Evolutionary conservation across 2,797 vertebrate genomes (phyloP), one percentile per base, ranked within the genome.

Genomic region (Eremophila alpestris): DNA sequence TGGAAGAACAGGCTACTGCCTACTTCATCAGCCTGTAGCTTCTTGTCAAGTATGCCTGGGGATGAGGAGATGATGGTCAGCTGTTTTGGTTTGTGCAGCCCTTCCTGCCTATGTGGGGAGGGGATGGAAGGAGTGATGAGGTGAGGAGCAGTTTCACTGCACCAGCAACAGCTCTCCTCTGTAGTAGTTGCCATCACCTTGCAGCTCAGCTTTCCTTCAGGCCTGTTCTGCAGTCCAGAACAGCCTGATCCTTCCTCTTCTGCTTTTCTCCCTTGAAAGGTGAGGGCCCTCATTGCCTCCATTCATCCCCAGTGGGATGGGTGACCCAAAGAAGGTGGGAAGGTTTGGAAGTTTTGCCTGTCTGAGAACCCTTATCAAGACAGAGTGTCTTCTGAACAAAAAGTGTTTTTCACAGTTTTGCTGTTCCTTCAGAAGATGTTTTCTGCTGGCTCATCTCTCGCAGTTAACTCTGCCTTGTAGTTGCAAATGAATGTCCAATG

Each of bases 1-100:
- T 58, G 91, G 62, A 75, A 79, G 48, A 91, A 5, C 34, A 77
- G 64, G 27, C 17, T 23, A 29, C 70, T 85, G 75, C 48, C 52
- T 79, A 38, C 71, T 56, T 90, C 74, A 52, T 65, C 78, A 73
- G 58, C 86, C 77, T 95, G 81, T 56, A 84, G 59, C 78, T 93
- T 64, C 91, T 84, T 91, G 78, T 49, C 68, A 65, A 4, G 34
- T 76, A 71, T 74, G 59, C 51, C 63, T 7, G 41, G 70, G 78
- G 63, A 59, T 79, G 83, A 63, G 71, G 34, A 62, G 65, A 67
- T 1, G 17, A 36, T 32, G 75, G 26, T 32, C 0, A 3, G 29
- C 43, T 82, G 7, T 45, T 95, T 59, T 59, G 85, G 45, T 56
- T 91, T 82, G 40, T 49, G 73, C 41, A 70, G 52, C 40, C 23